Base-by-base conservation (phyloP, 2,797 vertebrate genomes). In the Dryobates pubescens region DNA sequence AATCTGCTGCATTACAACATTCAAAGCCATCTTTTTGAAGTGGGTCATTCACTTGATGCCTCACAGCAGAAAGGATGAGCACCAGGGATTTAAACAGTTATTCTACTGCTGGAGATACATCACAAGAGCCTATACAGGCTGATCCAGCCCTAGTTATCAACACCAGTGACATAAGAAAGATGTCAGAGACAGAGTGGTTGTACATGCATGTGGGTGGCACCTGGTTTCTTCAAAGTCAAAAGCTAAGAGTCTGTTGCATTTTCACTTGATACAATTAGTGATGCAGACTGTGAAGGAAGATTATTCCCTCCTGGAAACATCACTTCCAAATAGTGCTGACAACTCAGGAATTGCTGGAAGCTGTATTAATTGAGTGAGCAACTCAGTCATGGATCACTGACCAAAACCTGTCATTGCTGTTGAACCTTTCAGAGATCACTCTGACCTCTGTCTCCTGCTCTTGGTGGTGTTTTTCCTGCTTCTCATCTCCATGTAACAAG, bases 191-290 rank as follows among this genome's bases (percentile, higher is more conserved):
- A 58, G 53, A 32, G 29, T 4, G 17, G 24, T 2, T 81, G 56
- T 10, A 74, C 3, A 0, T 2, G 7, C 2, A 0, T 4, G 45
- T 9, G n/a, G 77, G 62, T 0, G 6, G 76, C 51, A 20, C 4
- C 73, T 6, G 3, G 7, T 26, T 30, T 62, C 47, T 51, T 29
- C 30, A 17, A n/a, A 86, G 19, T 9, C 17, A 6, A 69, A 65
- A 74, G 70, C 32, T 17, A 53, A 47, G 18, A 70, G 30, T 3
- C 32, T 36, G 17, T 8, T 54, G n/a, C 2, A 6, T 72, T 81
- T 65, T 72, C 73, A 69, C 32, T 51, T 8, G 9, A 51, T 49
- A 26, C 5, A 79, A 64, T 45, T 47, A 83, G 65, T 10, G 38
- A 7, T 47, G 36, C 24, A 45, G 27, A 43, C 15, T 67, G n/a